Evolutionary conservation across 2,888 invertebrate species (phyloP).

Genomic region (Pharmacophagus antenor): DNA sequence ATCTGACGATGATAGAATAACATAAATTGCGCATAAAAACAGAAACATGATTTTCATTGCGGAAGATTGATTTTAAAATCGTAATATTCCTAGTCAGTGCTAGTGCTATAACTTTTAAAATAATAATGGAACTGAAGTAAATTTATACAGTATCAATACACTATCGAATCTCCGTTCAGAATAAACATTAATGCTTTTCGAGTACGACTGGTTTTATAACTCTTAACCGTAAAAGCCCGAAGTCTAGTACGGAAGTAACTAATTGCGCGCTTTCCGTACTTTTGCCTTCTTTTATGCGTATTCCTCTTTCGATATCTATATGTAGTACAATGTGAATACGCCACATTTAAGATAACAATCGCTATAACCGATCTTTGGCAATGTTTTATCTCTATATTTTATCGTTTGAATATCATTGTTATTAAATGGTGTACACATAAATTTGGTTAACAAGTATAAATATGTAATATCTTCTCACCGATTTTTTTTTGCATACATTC

Average conservation of each 20-base stretch:
- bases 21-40: no score
- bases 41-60: neutral
- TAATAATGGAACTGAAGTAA: neutral
- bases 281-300: neutral
- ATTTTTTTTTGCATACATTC: no score
- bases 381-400: neutral
- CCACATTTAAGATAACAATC: neutral
- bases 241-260: constrained; percentile 18
- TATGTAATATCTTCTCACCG: no score
- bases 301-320: neutral
- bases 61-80: neutral
- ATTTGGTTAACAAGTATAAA: no score
- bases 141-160: neutral
- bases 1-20: neutral
- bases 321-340: neutral
- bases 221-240: constrained; percentile 22
- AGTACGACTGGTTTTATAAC: constrained; percentile 19
- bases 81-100: no score
- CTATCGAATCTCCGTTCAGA: neutral
- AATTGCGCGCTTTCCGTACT: constrained; percentile 19
- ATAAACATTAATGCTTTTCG: constrained; percentile 19
- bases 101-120: no score
- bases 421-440: no score
- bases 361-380: no score
- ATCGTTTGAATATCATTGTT: neutral